phyloP scores from a whole-genome alignment of 2,113 vertebrate species.

The Hydropotes inermis region DNA sequence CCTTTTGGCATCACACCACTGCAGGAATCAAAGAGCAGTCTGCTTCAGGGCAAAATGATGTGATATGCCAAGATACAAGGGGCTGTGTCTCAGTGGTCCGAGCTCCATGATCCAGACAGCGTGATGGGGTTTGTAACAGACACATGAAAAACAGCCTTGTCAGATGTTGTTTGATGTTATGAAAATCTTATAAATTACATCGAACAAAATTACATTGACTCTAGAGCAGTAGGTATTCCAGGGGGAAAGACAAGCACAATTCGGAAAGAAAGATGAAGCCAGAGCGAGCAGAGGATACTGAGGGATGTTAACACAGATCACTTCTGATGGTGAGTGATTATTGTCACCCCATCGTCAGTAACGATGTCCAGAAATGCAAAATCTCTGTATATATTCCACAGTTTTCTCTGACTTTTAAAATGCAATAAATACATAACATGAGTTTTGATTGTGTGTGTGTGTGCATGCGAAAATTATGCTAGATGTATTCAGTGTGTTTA shows the following conservation, averaged over 20 bases:
- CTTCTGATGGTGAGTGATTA: background rate
- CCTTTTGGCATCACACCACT: background rate
- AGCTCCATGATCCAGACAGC: background rate
- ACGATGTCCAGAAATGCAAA: background rate
- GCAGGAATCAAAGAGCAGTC: background rate
- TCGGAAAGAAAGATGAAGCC: background rate
- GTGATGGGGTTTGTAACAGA: background rate
- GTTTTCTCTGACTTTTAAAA: background rate
- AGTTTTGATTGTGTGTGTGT: background rate
- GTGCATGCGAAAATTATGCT: background rate
- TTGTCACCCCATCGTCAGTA: background rate
- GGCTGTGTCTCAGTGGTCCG: background rate
- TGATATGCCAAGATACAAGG: background rate
- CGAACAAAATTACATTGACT: constrained; percentile 10
- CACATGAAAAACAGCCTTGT: constrained; percentile 11
- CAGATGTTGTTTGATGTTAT: background rate
- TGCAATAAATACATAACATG: background rate
- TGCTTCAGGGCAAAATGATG: background rate
- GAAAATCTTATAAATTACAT: constrained; percentile 18
- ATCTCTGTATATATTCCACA: background rate
- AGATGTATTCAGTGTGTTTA: background rate
- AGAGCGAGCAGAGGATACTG: background rate
- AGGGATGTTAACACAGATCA: background rate
- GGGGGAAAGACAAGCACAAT: background rate
- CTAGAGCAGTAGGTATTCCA: background rate